phyloP scores from a whole-genome alignment of 2,888 invertebrate genomes.

The Campoletis raptor region DNA sequence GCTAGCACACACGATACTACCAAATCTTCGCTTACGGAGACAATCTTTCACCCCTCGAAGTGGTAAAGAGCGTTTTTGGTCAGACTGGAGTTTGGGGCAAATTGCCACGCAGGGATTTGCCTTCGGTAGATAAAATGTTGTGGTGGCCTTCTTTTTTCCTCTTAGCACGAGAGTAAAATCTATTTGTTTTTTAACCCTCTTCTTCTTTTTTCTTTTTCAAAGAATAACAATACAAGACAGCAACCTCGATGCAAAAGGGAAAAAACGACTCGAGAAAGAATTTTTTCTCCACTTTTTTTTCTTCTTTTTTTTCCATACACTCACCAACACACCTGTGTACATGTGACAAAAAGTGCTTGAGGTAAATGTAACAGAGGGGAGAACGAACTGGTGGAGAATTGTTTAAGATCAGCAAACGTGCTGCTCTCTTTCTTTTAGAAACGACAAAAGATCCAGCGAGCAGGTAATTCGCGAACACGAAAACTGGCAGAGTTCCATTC shows the following conservation, averaged over 20 bases:
- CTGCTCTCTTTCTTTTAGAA: constrained; percentile 22
- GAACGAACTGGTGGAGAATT: constrained; percentile 57
- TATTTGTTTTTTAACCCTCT: constrained; percentile 5
- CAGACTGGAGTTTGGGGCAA: constrained; percentile 23
- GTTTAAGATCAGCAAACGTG: constrained; percentile 62
- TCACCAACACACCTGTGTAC: neutral
- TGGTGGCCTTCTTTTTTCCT: neutral
- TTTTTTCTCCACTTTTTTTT: too few species aligned
- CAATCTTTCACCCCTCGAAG: constrained; percentile 39
- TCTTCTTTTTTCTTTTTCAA: neutral
- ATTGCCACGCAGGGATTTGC: neutral
- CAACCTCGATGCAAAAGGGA: neutral
- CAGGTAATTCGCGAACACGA: constrained; percentile 66
- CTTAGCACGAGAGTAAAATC: constrained; percentile 11
- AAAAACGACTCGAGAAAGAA: neutral
- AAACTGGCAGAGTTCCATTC: constrained; percentile 68
- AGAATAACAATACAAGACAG: neutral
- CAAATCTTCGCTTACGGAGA: neutral
- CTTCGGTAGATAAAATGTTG: constrained; percentile 6
- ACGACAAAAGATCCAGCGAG: constrained; percentile 63
- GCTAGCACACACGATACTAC: neutral
- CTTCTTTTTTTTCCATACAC: neutral
- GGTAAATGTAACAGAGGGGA: neutral
- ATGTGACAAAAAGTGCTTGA: neutral
- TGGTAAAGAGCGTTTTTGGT: constrained; percentile 50